These are phyloP conservation scores for Psittacula cyanocephala DNA, from an alignment of 2,113 vertebrate genomes.

Conservation along the genomic window DNA sequence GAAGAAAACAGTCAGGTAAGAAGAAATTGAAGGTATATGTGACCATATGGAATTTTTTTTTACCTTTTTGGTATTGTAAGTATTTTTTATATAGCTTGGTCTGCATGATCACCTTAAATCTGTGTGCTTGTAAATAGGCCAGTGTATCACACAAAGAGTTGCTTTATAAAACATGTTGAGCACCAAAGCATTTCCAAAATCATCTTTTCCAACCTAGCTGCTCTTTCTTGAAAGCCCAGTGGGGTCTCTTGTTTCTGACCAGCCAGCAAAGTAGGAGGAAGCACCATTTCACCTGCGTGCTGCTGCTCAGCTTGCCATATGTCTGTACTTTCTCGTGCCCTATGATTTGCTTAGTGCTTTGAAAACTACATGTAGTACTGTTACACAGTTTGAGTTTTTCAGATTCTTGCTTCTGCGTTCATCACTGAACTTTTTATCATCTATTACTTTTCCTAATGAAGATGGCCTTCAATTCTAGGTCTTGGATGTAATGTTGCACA, in stretches of 20 bases:
- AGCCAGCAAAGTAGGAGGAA: background rate
- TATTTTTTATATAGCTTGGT: background rate
- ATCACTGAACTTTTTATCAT: background rate
- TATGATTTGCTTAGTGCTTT: background rate
- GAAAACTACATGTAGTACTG: background rate
- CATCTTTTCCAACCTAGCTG: background rate
- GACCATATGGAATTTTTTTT: background rate
- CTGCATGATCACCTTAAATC: background rate
- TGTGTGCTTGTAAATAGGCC: background rate
- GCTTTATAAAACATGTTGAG: background rate
- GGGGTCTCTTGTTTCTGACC: background rate
- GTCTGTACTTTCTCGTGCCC: background rate
- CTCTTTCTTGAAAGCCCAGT: background rate
- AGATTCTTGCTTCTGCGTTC: background rate
- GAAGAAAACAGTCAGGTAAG: background rate
- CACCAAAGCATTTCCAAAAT: constrained; percentile 16
- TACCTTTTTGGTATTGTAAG: background rate
- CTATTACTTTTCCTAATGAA: background rate
- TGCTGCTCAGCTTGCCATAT: background rate
- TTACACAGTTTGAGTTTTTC: background rate
- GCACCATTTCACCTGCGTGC: background rate
- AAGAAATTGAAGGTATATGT: background rate
- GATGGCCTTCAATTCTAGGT: background rate
- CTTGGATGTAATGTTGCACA: background rate
- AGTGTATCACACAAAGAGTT: background rate